Evolutionary conservation across 1,140 invertebrate species (phyloP), one percentile per base, ranked within the genome.

Genomic region (Drosophila melanica): DNA sequence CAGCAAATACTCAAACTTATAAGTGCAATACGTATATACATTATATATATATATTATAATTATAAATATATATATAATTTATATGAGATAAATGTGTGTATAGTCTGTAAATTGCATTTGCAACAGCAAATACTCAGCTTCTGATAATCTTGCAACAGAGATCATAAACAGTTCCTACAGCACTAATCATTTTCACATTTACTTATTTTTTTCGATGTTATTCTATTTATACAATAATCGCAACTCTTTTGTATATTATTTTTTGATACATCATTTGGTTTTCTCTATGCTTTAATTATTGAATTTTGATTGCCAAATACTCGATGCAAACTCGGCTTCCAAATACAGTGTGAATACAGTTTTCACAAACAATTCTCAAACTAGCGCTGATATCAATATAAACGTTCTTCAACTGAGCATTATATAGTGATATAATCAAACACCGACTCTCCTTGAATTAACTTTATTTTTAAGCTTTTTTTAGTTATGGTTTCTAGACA

Each of bases 181-280:
- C 69, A 72, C 62, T 54, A 58, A 51, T 72, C 60, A 66, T 45
- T 66, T 45, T 72, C 39, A 45, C 48, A 14, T 41, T 16, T 51
- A 20, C 16, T 63, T 18, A 45, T 2, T 51, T 66, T 66, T 30
- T 51, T 51, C 27, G 4, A 10, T n/a, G 27, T 54, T 62, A 39
- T 47, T 62, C 18, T 44, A 62, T 41, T 62, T 41, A 39, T 11
- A 18, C 10, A 11, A 1, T 37, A 57, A 33, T 48, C 14, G 10
- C 10, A 20, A 41, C 37, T 42, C 23, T 50, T 27, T 14, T 11
- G 4, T 2, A 41, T 58, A 9, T 30, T 4, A 45, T 45, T 45
- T 6, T 1, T 44, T 53, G 0, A 42, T 11, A 4, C 3, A 14
- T 42, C 4, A 42, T 33, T 60, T 58, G 16, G 45, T 45, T 11